Conservation (phyloP, 2,797 vertebrate genomes). For the Silurus lanzhouensis region DNA sequence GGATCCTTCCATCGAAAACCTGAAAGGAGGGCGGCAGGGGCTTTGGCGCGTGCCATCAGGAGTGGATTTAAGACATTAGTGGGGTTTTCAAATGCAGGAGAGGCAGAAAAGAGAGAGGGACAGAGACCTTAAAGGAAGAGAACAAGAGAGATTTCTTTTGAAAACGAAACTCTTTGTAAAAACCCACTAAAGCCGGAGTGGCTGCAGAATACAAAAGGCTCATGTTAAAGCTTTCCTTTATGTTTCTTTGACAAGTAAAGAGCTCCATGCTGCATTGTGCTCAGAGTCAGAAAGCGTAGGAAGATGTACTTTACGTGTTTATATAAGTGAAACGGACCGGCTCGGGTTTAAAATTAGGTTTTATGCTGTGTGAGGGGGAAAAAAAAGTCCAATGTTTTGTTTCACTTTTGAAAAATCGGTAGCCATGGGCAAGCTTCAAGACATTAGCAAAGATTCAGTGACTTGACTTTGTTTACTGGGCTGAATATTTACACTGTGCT, state of each 20-base stretch:
- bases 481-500: not conserved
- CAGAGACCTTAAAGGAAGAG: conserved; percentile 45
- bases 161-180: conserved; percentile 55
- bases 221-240: conserved; percentile 40
- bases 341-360: conserved; percentile 6
- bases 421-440: not conserved
- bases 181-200: conserved; percentile 40
- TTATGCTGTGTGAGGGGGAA: not conserved
- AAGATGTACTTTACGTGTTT: conserved; percentile 34
- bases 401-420: not conserved
- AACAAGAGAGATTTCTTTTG: conserved; percentile 46
- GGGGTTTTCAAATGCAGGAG: conserved; percentile 58
- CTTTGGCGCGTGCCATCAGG: conserved; percentile 60
- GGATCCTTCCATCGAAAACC: conserved; percentile 72
- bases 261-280: conserved; percentile 24
- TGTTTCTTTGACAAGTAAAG: conserved; percentile 30
- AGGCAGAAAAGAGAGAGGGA: not conserved
- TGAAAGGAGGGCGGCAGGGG: conserved; percentile 64
- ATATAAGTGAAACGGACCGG: conserved; percentile 20
- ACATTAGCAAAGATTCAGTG: not conserved
- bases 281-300: conserved; percentile 6
- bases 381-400: not conserved
- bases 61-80: conserved; percentile 67
- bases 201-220: conserved; percentile 49
- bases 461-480: not conserved